Evolutionary conservation across 2,113 vertebrate species (phyloP), one percentile per base, ranked within the genome.

Genomic region (Calidris pygmaea): DNA sequence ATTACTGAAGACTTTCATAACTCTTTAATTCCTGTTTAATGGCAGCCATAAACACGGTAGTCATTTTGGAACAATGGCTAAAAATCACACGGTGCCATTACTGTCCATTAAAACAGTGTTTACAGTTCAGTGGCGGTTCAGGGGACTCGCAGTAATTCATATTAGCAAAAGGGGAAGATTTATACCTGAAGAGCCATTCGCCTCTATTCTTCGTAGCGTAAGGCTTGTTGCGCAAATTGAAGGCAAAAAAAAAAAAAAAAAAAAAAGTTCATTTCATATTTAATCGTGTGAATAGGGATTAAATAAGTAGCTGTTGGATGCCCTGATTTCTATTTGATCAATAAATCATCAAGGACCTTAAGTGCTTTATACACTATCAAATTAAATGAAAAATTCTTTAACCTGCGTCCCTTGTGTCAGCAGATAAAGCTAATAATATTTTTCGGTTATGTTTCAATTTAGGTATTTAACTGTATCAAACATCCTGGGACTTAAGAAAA

Each of bases 361-460:
- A 98, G 98, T 98, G 97, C 96, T 97, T 98, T 98, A 98, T 97
- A 97, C 97, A 88, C 97, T 96, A 98, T 96, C 97, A 98, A 97
- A 98, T 98, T 98, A 98, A 98, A 98, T 98, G 97, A 98, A 98
- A 98, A 98, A 98, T 97, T 97, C 97, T 98, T 98, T 98, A 98
- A 98, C 94, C 95, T 96, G 89, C 32, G 88, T 98, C 98, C 97
- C 98, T 96, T 66, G 97, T 98, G 97, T 95, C 96, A 81, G 72
- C 85, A 96, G 97, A 98, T 97, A 97, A 97, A 97, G 90, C 96
- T 97, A 98, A 97, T 97, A 96, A 95, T 97, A 97, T 96, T 98
- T 96, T 98, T 95, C 94, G n/a, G 97, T 98, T 97, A 95, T 82
- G 87, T 97, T 97, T 97, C 91, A 96, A 96, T 97, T 97, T 96